Percentiles rank a stretch among this genome's conserved stretches.
Evolutionary conservation across 2,797 vertebrate genomes (phyloP).

Genomic region (Phataginus tricuspis): DNA sequence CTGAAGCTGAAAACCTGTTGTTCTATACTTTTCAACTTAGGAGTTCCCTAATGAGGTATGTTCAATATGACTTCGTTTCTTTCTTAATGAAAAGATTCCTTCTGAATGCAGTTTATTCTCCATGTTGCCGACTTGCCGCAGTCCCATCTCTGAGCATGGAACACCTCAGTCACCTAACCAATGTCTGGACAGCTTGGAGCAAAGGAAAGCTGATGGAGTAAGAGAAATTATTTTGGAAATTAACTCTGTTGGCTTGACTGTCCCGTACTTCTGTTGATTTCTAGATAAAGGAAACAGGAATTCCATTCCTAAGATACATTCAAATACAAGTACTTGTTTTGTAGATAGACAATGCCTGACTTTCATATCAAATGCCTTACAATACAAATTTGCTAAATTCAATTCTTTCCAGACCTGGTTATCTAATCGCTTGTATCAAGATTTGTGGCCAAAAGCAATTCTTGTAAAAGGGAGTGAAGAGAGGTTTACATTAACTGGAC

Average conservation of each 20-base stretch:
- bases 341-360: not conserved
- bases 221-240: not conserved
- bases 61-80: not conserved
- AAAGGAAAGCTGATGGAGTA: not conserved
- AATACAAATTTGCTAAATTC: not conserved
- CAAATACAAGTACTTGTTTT: not conserved
- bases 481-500: not conserved
- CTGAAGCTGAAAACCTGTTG: not conserved
- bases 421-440: not conserved
- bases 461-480: not conserved
- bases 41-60: not conserved
- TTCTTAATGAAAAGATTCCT: not conserved
- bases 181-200: not conserved
- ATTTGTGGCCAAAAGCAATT: not conserved
- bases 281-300: not conserved
- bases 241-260: not conserved
- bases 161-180: not conserved
- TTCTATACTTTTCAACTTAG: not conserved
- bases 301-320: not conserved
- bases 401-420: not conserved
- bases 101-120: not conserved
- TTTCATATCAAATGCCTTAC: not conserved
- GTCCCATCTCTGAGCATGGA: not conserved
- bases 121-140: not conserved
- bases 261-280: not conserved